A percentile compares a stretch with the other conserved stretches of the same genome.
Conservation (phyloP, 2,888 invertebrate species). For the Cordylochernes scorpioides region DNA sequence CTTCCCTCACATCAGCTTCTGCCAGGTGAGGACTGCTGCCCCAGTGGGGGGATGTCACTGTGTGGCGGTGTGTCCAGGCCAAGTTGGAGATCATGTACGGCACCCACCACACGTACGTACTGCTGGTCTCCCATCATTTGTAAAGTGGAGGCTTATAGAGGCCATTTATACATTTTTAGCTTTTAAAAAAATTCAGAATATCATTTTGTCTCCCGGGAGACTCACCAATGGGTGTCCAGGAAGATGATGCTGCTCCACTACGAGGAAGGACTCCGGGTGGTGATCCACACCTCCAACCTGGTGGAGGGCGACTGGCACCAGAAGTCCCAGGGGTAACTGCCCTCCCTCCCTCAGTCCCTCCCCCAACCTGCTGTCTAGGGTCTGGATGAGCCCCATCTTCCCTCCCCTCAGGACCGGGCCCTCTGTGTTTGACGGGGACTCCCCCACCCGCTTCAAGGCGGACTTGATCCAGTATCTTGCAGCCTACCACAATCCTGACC, state of each 20-base stretch:
- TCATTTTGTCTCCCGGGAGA: no score
- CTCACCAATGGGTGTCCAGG: conserved; percentile 23
- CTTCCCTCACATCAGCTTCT: conserved; percentile 19
- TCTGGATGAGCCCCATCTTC: conserved; percentile 67
- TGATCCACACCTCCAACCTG: conserved; percentile 73
- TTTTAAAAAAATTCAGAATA: no score
- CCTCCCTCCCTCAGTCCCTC: conserved; percentile 1
- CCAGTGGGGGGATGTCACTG: no score
- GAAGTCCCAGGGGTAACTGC: conserved; percentile 38
- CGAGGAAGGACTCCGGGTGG: conserved; percentile 46
- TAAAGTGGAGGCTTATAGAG: conserved; percentile 1
- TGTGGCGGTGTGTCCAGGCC: no score
- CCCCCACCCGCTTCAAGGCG: conserved; percentile 51
- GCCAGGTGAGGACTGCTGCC: conserved; percentile 19
- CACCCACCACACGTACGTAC: conserved; percentile 53
- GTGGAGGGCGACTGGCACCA: conserved; percentile 77
- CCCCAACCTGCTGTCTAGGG: conserved; percentile 25
- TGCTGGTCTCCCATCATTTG: conserved; percentile 1
- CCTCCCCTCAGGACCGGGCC: conserved; percentile 28
- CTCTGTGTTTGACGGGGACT: conserved; percentile 35
- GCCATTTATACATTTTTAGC: conserved; percentile 1
- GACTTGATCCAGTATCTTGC: conserved; percentile 45
- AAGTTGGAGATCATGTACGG: conserved; percentile 50
- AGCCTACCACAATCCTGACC: conserved; percentile 37
- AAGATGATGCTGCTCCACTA: conserved; percentile 64